phyloP scores from a whole-genome alignment of 1,140 invertebrate genomes.

The Episyrphus balteatus region DNA sequence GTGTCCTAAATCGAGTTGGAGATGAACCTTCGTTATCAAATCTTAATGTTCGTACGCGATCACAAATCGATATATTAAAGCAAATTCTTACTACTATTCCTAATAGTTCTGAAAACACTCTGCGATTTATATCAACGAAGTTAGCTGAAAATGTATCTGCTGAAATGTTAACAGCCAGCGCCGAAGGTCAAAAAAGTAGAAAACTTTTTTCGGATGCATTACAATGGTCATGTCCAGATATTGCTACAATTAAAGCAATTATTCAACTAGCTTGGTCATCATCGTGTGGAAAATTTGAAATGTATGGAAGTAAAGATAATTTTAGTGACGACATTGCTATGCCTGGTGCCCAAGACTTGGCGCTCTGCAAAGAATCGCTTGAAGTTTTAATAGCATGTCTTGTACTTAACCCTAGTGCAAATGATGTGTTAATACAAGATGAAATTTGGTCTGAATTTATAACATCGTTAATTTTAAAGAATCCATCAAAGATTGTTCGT shows the following conservation, averaged over 20 bases:
- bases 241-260: conserved; percentile 54
- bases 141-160: conserved; percentile 59
- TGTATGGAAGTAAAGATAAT: conserved; percentile 37
- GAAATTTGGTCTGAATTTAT: conserved; percentile 75
- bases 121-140: conserved; percentile 59
- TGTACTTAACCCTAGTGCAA: conserved; percentile 68
- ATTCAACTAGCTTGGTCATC: conserved; percentile 70
- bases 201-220: conserved; percentile 45
- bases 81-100: conserved; percentile 36
- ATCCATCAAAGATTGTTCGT: conserved; percentile 58
- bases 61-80: conserved; percentile 36
- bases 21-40: conserved; percentile 30
- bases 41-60: conserved; percentile 24
- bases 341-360: conserved; percentile 52
- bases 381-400: conserved; percentile 85
- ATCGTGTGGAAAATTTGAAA: conserved; percentile 55
- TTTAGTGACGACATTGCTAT: conserved; percentile 44
- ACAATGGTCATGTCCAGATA: conserved; percentile 53
- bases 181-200: conserved; percentile 41
- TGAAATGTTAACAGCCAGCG: conserved; percentile 38
- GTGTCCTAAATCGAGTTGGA: conserved; percentile 39
- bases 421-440: conserved; percentile 62
- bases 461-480: conserved; percentile 77
- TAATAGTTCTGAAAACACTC: conserved; percentile 50
- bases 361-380: conserved; percentile 81